Percentiles rank a stretch among this genome's conserved stretches.
phyloP scores from a whole-genome alignment of 2,797 vertebrate species.

The Schizopygopsis pylzovi region DNA sequence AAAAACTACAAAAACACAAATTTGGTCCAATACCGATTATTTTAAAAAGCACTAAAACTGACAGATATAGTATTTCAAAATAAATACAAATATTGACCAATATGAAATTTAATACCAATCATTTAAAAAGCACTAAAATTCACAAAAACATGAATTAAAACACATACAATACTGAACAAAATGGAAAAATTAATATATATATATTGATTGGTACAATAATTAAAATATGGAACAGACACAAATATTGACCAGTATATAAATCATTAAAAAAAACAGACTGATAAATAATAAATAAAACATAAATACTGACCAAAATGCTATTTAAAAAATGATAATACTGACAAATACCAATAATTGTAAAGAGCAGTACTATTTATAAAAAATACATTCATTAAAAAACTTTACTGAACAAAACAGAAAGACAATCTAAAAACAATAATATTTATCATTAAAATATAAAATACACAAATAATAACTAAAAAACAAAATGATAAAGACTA shows the following conservation, averaged over 20 bases:
- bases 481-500: background rate
- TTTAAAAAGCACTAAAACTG: background rate
- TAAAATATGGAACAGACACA: background rate
- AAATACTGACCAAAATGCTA: background rate
- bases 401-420: background rate
- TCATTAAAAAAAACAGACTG: background rate
- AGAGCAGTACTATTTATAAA: no score
- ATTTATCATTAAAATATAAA: background rate
- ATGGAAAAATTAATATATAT: background rate
- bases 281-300: background rate
- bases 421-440: no score
- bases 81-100: background rate
- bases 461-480: background rate
- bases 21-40: background rate
- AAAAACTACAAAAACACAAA: background rate
- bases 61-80: background rate
- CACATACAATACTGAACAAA: background rate
- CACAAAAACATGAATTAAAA: background rate
- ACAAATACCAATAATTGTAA: no score
- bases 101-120: background rate
- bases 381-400: no score
- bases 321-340: background rate
- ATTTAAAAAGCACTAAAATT: background rate
- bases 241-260: background rate
- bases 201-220: no score